Evolutionary conservation across 2,797 vertebrate genomes (phyloP).

Genomic region (Chelidonichthys spinosus): DNA sequence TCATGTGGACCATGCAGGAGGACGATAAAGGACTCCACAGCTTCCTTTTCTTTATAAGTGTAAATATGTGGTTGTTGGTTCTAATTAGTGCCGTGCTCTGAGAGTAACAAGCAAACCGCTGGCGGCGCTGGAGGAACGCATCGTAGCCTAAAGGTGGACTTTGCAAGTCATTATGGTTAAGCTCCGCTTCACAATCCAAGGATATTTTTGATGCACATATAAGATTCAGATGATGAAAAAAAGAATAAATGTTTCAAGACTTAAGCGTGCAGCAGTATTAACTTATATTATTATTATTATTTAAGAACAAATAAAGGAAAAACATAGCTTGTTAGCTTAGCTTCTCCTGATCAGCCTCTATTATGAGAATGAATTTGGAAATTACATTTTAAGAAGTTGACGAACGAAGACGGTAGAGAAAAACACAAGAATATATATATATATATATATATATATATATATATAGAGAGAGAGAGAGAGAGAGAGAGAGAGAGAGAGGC

Average conservation of each 20-base stretch:
- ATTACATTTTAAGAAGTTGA: too few species aligned
- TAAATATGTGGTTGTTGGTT: constrained; percentile 5
- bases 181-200: constrained; percentile 9
- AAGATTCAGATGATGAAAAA: neutral
- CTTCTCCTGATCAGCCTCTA: too few species aligned
- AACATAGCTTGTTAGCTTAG: neutral
- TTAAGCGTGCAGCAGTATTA: too few species aligned
- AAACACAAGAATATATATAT: neutral
- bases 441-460: neutral
- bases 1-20: neutral
- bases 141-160: constrained; percentile 16
- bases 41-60: constrained; percentile 15
- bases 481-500: neutral
- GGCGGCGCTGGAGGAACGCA: constrained; percentile 9
- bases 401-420: too few species aligned
- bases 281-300: too few species aligned
- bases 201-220: constrained; percentile 1
- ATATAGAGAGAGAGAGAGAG: neutral
- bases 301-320: neutral
- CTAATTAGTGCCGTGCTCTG: neutral
- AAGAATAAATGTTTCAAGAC: neutral
- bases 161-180: constrained; percentile 23
- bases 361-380: too few species aligned
- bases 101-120: too few species aligned
- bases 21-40: constrained; percentile 4